Evolutionary conservation across 1,140 invertebrate genomes (phyloP).

Genomic region (Antheraea pernyi): DNA sequence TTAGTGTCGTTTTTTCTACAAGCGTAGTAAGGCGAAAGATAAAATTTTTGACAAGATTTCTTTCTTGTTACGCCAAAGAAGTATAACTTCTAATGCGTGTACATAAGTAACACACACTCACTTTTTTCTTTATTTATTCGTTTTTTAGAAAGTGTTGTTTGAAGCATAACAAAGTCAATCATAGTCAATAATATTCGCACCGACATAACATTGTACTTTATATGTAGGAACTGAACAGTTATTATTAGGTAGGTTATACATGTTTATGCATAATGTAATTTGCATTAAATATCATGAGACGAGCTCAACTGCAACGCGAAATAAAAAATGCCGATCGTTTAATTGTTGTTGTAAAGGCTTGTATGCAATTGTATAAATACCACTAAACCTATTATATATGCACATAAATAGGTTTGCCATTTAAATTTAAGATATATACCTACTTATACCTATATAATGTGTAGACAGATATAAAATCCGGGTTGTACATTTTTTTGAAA

Average conservation of each 20-base stretch:
- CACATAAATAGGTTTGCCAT: constrained; percentile 33
- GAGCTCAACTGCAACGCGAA: neutral
- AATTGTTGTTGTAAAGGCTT: neutral
- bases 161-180: too few species aligned
- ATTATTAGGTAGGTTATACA: neutral
- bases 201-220: neutral
- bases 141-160: too few species aligned
- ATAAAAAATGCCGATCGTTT: neutral
- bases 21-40: too few species aligned
- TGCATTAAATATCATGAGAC: neutral
- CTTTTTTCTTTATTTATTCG: too few species aligned
- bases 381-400: constrained; percentile 1
- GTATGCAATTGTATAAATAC: neutral
- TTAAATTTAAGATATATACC: constrained; percentile 23
- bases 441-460: constrained; percentile 16
- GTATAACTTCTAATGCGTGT: too few species aligned
- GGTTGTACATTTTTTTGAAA: constrained; percentile 16
- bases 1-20: too few species aligned
- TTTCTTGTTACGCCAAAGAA: too few species aligned
- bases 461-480: constrained; percentile 19
- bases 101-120: too few species aligned
- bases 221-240: neutral
- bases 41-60: too few species aligned
- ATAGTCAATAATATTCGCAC: neutral
- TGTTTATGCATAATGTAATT: neutral